These are phyloP conservation scores for Mimumesa dahlbomi DNA, from an alignment of 2,888 invertebrate species.

Conservation along the genomic window DNA sequence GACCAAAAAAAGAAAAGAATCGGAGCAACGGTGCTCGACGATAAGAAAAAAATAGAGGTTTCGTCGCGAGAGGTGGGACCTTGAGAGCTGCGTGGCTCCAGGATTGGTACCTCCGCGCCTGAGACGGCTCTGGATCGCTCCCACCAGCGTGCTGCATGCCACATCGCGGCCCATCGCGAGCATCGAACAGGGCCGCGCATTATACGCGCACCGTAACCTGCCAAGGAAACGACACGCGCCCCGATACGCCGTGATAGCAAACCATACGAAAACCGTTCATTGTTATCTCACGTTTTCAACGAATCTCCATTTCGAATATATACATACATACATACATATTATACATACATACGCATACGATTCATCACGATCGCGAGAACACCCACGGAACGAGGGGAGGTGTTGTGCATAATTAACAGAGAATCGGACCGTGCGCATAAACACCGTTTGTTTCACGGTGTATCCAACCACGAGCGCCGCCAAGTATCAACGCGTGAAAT, in stretches of 20 bases:
- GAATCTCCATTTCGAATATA: no score
- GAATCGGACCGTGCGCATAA: slow-evolving; percentile 1
- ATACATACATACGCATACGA: no score
- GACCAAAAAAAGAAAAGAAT: not conserved
- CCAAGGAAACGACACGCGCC: slow-evolving; percentile 60
- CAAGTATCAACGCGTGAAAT: slow-evolving; percentile 29
- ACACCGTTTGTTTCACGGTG: slow-evolving; percentile 3
- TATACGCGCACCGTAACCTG: slow-evolving; percentile 70
- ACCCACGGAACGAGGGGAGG: not conserved
- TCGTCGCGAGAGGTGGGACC: not conserved
- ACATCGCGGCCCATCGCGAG: slow-evolving; percentile 69
- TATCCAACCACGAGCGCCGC: slow-evolving; percentile 4
- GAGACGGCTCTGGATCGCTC: slow-evolving; percentile 65
- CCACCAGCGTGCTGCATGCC: slow-evolving; percentile 67
- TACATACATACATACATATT: no score
- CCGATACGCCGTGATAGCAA: slow-evolving; percentile 17
- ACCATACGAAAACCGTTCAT: not conserved
- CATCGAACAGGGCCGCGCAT: slow-evolving; percentile 73
- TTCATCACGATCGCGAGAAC: not conserved
- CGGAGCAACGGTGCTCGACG: not conserved
- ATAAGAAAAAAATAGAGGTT: not conserved
- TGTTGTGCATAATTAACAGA: slow-evolving; percentile 5
- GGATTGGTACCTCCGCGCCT: slow-evolving; percentile 64
- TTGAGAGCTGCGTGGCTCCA: slow-evolving; percentile 24
- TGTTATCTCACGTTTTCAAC: no score